A percentile compares a stretch with the other conserved stretches of the same genome.
phyloP scores from a whole-genome alignment of 1,140 invertebrate species.

The Kradibia gibbosae region DNA sequence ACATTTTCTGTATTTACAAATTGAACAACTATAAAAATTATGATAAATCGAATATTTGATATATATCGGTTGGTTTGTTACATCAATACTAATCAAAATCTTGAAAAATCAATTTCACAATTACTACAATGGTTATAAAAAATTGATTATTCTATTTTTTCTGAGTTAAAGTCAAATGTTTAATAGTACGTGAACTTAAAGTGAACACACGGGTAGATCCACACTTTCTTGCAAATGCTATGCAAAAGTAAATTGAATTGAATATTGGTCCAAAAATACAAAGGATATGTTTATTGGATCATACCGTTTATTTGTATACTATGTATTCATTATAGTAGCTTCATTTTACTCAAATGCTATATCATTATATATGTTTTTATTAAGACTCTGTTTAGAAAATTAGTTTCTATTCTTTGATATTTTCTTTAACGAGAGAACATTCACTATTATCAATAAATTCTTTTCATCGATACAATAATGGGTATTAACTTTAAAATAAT shows the following conservation, averaged over 20 bases:
- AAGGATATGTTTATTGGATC: slow-evolving; percentile 62
- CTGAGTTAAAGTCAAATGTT: slow-evolving; percentile 9
- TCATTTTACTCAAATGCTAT: not conserved
- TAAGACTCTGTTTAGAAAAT: not conserved
- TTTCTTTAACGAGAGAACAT: no score
- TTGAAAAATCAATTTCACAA: not conserved
- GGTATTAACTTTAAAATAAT: no score
- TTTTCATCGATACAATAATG: no score
- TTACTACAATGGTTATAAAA: slow-evolving; percentile 20
- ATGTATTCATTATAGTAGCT: slow-evolving; percentile 20
- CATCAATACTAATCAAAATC: slow-evolving; percentile 20
- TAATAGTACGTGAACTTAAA: slow-evolving; percentile 56
- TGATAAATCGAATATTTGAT: no score
- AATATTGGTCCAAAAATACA: slow-evolving; percentile 59
- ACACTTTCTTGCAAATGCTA: slow-evolving; percentile 50
- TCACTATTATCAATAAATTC: no score
- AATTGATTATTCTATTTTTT: not conserved
- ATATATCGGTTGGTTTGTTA: not conserved
- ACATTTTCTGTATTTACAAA: no score
- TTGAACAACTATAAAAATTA: no score
- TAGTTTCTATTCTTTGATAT: no score
- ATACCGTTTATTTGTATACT: slow-evolving; percentile 44
- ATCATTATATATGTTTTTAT: not conserved
- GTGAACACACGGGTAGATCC: slow-evolving; percentile 54
- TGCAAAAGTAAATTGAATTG: slow-evolving; percentile 68